Base-by-base conservation (phyloP, 2,888 invertebrate genomes). In the Xestobium rufovillosum region DNA sequence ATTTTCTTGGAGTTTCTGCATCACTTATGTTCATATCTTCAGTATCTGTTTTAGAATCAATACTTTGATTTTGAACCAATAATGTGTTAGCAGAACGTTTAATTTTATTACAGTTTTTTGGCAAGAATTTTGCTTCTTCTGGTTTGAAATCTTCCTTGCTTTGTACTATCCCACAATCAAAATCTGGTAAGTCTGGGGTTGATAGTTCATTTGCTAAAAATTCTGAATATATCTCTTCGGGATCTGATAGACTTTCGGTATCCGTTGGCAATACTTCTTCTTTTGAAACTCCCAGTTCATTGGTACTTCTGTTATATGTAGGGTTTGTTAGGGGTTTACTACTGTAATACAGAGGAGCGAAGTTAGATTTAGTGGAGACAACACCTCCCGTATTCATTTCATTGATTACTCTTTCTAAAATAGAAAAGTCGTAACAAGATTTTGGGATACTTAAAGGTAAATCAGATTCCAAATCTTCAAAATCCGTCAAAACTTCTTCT, bases 21-120 rank as follows among this genome's bases (percentile, higher is more conserved):
- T 43, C 46, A 13, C 63, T 60, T 11, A 65, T 65, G 4, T 67
- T 64, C 3, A 66, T 39, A 28, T 63, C 64, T 45, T 68, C 67
- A 26, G 65, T 58, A 41, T 63, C 66, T 2, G 65, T 64, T 14
- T 19, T 19, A 19, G n/a, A n/a, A n/a, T n/a, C n/a, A n/a, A n/a
- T n/a, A n/a, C n/a, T n/a, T n/a, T n/a, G n/a, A n/a, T n/a, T n/a
- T n/a, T n/a, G n/a, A n/a, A n/a, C n/a, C n/a, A n/a, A n/a, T n/a
- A n/a, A n/a, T n/a, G n/a, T n/a, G n/a, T n/a, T n/a, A n/a, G n/a
- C n/a, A n/a, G n/a, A n/a, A n/a, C n/a, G n/a, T n/a, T n/a, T n/a
- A n/a, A n/a, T n/a, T n/a, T n/a, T n/a, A n/a, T n/a, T n/a, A n/a
- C n/a, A n/a, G n/a, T n/a, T n/a, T n/a, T n/a, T 25, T 34, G 26